phyloP scores from a whole-genome alignment of 2,113 vertebrate genomes.

The Ochotona princeps region DNA sequence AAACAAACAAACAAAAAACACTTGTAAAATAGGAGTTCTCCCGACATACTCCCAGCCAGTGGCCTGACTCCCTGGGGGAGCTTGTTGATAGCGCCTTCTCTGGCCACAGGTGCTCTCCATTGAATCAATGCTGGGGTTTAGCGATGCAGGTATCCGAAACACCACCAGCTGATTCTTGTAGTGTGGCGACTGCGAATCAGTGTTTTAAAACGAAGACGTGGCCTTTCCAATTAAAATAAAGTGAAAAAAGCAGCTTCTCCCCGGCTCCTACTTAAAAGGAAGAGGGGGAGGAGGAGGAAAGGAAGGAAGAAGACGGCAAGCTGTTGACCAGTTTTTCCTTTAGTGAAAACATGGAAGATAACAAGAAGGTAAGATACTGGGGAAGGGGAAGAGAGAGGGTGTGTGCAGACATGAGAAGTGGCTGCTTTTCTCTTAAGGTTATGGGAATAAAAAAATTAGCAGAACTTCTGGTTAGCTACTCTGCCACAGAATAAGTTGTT shows the following conservation, averaged over 20 bases:
- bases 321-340: neutral
- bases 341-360: neutral
- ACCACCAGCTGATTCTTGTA: neutral
- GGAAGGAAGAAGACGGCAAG: neutral
- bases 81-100: neutral
- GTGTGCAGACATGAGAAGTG: neutral
- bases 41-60: neutral
- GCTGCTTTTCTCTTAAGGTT: neutral
- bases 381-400: too few relatives aligned
- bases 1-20: too few relatives aligned
- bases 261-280: neutral
- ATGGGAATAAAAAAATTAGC: neutral
- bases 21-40: neutral
- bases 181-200: neutral
- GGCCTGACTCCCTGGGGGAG: neutral
- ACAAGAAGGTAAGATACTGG: neutral
- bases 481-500: neutral
- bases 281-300: neutral
- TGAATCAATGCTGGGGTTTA: neutral
- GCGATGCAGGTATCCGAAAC: neutral
- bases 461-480: neutral
- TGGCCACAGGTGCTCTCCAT: neutral
- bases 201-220: neutral
- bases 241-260: neutral
- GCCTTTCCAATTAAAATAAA: too few relatives aligned